Evolutionary conservation across 2,888 invertebrate species (phyloP).

Genomic region (Heliconius ismenius): DNA sequence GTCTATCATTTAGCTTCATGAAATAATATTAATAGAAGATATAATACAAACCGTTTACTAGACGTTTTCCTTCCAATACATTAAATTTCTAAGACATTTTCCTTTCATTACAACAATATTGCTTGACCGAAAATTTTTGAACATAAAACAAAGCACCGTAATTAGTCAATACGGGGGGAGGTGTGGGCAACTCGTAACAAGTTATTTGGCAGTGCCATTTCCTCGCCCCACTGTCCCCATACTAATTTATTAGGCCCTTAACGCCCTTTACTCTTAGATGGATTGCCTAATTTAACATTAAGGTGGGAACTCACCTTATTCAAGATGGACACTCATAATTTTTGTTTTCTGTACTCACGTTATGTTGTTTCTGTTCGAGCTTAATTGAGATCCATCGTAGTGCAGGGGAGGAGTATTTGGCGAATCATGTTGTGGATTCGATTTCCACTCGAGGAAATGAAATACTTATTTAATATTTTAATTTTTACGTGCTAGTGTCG

Average conservation of each 20-base stretch:
- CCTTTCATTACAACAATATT: background rate
- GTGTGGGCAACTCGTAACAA: conserved; percentile 67
- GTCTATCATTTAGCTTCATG: background rate
- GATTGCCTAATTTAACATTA: conserved; percentile 80
- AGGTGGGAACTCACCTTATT: conserved; percentile 52
- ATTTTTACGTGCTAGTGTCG: too few relatives aligned
- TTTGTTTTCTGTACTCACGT: conserved; percentile 45
- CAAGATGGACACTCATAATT: conserved; percentile 60
- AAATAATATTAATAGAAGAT: background rate
- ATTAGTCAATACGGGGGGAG: conserved; percentile 75
- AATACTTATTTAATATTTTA: too few relatives aligned
- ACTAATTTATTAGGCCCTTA: conserved; percentile 78
- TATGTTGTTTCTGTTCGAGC: background rate
- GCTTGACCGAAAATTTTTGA: conserved; percentile 43
- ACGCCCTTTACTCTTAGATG: conserved; percentile 73
- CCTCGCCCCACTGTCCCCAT: conserved; percentile 72
- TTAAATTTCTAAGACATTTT: too few relatives aligned
- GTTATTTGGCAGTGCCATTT: conserved; percentile 75
- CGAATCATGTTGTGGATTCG: too few relatives aligned
- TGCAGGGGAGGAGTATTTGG: too few relatives aligned
- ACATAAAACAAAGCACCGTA: conserved; percentile 66
- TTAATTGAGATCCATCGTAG: too few relatives aligned
- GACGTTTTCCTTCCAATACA: too few relatives aligned
- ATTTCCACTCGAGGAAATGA: too few relatives aligned
- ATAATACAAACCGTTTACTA: background rate